These are phyloP conservation scores for Carassius carassius DNA, from an alignment of 2,113 vertebrate species.

Conservation along the genomic window DNA sequence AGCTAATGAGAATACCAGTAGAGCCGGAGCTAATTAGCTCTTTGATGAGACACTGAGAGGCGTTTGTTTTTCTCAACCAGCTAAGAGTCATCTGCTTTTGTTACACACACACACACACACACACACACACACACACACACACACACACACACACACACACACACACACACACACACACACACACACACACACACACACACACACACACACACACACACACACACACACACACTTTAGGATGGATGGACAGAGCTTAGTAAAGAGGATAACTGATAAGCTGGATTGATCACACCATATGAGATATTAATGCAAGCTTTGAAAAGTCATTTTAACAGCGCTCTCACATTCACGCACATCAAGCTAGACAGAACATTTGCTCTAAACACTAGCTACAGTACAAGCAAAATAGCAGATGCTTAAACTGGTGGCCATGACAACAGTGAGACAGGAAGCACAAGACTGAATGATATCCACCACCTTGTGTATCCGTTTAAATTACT, in stretches of 20 bases:
- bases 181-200: too few relatives aligned
- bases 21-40: conserved; percentile 62
- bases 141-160: too few relatives aligned
- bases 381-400: neutral
- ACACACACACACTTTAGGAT: neutral
- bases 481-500: neutral
- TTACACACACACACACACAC: neutral
- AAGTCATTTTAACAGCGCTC: neutral
- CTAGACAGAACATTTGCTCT: conserved; percentile 8
- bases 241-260: neutral
- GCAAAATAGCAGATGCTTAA: conserved; percentile 10
- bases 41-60: conserved; percentile 58
- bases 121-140: too few relatives aligned
- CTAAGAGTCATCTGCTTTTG: conserved; percentile 48
- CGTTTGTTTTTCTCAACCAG: conserved; percentile 56
- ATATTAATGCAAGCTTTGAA: conserved; percentile 4
- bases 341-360: neutral
- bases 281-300: conserved; percentile 8
- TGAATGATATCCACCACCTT: conserved; percentile 1
- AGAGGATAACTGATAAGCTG: neutral
- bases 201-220: neutral
- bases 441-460: neutral
- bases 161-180: too few relatives aligned
- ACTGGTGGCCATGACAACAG: conserved; percentile 32
- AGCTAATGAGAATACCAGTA: conserved; percentile 67